Evolutionary conservation across 1,140 invertebrate species (phyloP).

Genomic region (Macrobrachium rosenbergii): DNA sequence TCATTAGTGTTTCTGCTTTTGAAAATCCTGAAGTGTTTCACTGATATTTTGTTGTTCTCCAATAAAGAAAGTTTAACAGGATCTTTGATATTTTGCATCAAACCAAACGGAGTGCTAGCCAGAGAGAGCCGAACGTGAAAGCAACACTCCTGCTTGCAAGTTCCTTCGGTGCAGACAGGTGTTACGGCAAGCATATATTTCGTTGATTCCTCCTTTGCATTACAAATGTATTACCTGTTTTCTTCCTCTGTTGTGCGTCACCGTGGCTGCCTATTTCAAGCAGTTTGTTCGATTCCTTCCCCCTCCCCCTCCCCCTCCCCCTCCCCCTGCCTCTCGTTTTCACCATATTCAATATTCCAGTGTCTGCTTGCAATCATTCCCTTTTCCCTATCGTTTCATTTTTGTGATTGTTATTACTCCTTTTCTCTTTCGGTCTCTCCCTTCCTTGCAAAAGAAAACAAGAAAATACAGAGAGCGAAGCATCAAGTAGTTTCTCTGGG

Average conservation of each 20-base stretch:
- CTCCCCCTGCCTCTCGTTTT: not conserved
- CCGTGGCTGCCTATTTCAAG: not conserved
- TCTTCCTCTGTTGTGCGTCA: not conserved
- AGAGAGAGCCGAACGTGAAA: too few species aligned
- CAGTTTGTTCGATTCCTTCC: not conserved
- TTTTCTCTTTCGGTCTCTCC: not conserved
- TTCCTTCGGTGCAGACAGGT: too few species aligned
- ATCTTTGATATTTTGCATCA: too few species aligned
- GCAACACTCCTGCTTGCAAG: too few species aligned
- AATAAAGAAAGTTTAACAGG: too few species aligned
- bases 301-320: not conserved
- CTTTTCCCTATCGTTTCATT: conserved; percentile 1
- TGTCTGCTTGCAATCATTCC: not conserved
- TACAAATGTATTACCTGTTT: not conserved
- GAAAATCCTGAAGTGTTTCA: too few species aligned
- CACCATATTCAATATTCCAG: not conserved
- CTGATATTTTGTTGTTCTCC: too few species aligned
- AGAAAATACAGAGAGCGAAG: too few species aligned
- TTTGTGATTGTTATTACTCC: not conserved
- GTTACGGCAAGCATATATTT: not conserved
- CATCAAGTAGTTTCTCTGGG: not conserved
- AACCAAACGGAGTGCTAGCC: too few species aligned
- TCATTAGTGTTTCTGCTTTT: too few species aligned
- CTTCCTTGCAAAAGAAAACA: not conserved
- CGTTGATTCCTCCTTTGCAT: not conserved